Evolutionary conservation across 2,888 invertebrate species (phyloP), one percentile per base, ranked within the genome.

Genomic region (Sinodicranocentrus sp.): DNA sequence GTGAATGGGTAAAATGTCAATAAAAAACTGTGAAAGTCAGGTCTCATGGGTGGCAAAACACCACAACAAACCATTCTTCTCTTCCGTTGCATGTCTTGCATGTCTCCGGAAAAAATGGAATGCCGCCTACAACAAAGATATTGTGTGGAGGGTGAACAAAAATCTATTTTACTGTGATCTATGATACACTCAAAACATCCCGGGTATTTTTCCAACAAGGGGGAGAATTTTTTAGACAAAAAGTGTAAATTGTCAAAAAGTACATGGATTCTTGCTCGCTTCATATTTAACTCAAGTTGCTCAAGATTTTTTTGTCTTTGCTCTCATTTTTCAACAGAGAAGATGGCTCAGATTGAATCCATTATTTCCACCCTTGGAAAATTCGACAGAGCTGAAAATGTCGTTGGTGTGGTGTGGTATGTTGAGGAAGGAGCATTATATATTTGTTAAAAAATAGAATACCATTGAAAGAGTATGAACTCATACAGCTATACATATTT

Each of bases 61-160:
- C 71, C 48, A 78, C 78, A 79, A 79, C 79, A 79, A 79, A 63
- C 79, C 71, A 79, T 79, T 79, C 78, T 78, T 78, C 48, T 70
- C 43, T 59, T 61, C 17, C 48, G 48, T 65, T 54, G 33, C 77
- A 68, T 61, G 68, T 78, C 63, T 25, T 10, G 13, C 5, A 33
- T 33, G 33, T 33, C 33, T n/a, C 25, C 23, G 23, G 26, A 8
- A 33, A 28, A 63, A 33, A 33, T 39, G 63, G 23, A 63, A 63
- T 59, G 59, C 26, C 59, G 59, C 59, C 59, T 23, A 25, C 59
- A 59, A 59, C 52, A 52, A 52, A 3, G 33, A 33, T 10, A 33
- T 33, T 33, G 33, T 33, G 33, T 6, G 10, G 10, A 33, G 33
- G 5, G 33, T 6, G 33, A 33, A 33, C 3, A 33, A 33, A 48